Base-by-base conservation (phyloP, 2,888 invertebrate genomes). In the Colostygia pectinataria region DNA sequence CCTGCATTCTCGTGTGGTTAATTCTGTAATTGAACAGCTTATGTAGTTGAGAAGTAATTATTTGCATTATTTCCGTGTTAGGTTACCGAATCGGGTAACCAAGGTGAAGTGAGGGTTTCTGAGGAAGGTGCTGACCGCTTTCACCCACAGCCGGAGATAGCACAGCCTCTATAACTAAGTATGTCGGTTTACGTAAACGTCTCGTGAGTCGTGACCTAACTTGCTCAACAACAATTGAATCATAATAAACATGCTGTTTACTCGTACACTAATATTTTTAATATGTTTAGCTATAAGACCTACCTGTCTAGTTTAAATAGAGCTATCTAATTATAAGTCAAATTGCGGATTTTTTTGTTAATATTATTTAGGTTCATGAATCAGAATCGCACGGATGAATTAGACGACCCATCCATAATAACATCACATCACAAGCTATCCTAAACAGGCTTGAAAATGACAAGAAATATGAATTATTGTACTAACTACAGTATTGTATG, bases 81-180 rank as follows among this genome's bases (percentile, higher is more conserved):
- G 65, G 71, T 71, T 74, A 68, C 71, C 68, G 65, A 73, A 69
- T 66, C 59, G 50, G 67, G 64, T 65, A n/a, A n/a, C n/a, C n/a
- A n/a, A n/a, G n/a, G n/a, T n/a, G n/a, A n/a, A n/a, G 59, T 66
- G 69, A 73, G 68, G 75, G 73, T 70, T 62, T 54, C 61, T 59
- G 55, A 66, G 64, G 63, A 66, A 39, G 40, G 43, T 45, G 56
- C 34, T 60, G 66, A 58, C 60, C 65, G 63, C 83, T 82, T 83
- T 83, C 83, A 77, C 81, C 67, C 71, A 63, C 63, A 42, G 54
- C 50, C 51, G 49, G 57, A 47, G 50, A 56, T 44, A 42, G 48
- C 48, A 47, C 48, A 44, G 18, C 27, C n/a, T 54, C 18, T 38
- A 24, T 55, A 52, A 63, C 57, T 56, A 63, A 2, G 5, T 20